Base-by-base conservation (phyloP, 2,113 vertebrate species). In the Calonectris borealis region DNA sequence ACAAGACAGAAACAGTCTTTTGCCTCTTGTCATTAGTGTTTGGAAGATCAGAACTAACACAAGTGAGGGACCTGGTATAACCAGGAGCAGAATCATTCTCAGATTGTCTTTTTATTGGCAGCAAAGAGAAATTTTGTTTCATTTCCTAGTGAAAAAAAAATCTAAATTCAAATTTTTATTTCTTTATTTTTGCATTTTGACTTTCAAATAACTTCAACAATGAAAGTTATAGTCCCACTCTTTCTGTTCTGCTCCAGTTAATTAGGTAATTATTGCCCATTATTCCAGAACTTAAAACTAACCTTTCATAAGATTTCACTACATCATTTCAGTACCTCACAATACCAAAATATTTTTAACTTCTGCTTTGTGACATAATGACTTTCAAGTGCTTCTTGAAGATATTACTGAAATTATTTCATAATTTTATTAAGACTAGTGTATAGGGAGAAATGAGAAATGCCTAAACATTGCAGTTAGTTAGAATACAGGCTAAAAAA, bases 171-270 rank as follows among this genome's bases (percentile, higher is more conserved):
- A 8, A 15, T 16, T 82, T 86, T 40, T 69, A 32, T 83, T 83
- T 86, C 10, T 70, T 92, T 87, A 7, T 4, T 65, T 92, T 42
- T 64, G 4, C 4, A 27, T 49, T 62, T 83, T 69, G 34, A 38
- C 9, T 68, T 82, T 84, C 44, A 60, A 88, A 49, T 40, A 44
- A 86, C 10, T 77, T 87, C 6, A 49, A 26, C 26, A 55, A 22
- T 0, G 0, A n/a, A 54, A 64, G 12, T 34, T 65, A 40, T 46
- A 77, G 17, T 42, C 13, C 16, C 7, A 31, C 5, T 52, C 31
- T 60, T 92, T 94, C 25, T 44, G 61, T 93, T 78, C 17, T 82
- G 15, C 25, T 55, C 10, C 76, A 78, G 16, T 48, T 70, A 54
- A 49, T 40, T 57, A 51, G 14, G 11, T 44, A 60, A n/a, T 40